Percentiles rank a stretch among this genome's conserved stretches.
phyloP scores from a whole-genome alignment of 2,888 invertebrate species.

The Pheosia tremula region DNA sequence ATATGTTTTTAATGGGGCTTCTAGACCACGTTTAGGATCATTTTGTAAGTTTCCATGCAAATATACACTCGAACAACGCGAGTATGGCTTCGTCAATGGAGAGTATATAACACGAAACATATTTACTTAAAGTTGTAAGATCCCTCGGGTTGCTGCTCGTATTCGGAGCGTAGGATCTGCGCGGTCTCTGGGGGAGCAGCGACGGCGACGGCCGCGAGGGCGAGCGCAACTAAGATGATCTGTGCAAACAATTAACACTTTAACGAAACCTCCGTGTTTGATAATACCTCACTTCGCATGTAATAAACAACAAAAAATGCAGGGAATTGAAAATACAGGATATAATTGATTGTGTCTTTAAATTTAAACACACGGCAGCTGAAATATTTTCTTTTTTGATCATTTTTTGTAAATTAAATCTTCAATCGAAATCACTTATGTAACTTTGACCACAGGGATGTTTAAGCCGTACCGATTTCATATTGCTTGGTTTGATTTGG shows the following conservation, averaged over 20 bases:
- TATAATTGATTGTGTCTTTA: background rate
- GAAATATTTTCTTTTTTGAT: background rate
- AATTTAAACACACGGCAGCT: background rate
- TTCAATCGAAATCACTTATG: background rate
- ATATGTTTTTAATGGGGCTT: too few species aligned
- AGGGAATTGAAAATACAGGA: too few species aligned
- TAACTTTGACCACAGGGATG: background rate
- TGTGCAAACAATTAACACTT: conserved; percentile 35
- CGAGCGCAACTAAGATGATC: conserved; percentile 25
- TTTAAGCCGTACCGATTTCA: conserved; percentile 51
- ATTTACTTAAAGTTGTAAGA: background rate
- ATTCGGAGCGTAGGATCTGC: background rate
- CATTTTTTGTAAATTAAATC: background rate
- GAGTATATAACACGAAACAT: background rate
- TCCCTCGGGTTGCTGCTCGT: background rate
- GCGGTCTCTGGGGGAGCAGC: conserved; percentile 9
- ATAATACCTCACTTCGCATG: too few species aligned
- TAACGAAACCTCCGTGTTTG: background rate
- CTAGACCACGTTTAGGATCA: too few species aligned
- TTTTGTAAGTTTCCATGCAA: too few species aligned
- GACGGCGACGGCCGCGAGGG: conserved; percentile 17
- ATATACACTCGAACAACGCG: too few species aligned
- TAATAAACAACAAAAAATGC: too few species aligned
- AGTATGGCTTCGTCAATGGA: background rate
- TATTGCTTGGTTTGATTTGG: conserved; percentile 53